These are phyloP conservation scores for Muscina levida DNA, from an alignment of 2,888 invertebrate genomes.

Conservation along the genomic window DNA sequence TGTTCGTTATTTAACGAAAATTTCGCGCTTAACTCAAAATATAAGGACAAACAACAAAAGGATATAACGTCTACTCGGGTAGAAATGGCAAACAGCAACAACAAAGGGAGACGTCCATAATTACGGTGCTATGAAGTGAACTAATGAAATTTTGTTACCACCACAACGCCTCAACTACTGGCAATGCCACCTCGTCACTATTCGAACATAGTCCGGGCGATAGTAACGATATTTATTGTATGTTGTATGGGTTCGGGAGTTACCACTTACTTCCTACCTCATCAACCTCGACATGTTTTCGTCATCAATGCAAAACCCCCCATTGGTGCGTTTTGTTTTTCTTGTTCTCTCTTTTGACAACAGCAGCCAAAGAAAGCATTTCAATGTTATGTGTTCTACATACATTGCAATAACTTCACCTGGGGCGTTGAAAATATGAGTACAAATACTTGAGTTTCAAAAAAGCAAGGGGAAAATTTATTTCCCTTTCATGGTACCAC, in stretches of 20 bases:
- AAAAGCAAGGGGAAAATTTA: constrained; percentile 3
- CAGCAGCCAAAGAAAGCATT: constrained; percentile 52
- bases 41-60: not conserved
- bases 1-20: constrained; percentile 28
- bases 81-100: not conserved
- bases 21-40: constrained; percentile 47
- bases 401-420: constrained; percentile 63
- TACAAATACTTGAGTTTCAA: constrained; percentile 3
- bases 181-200: not conserved
- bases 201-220: not conserved
- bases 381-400: constrained; percentile 59
- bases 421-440: constrained; percentile 56
- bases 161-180: constrained; percentile 46
- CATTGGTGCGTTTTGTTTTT: constrained; percentile 17
- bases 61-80: constrained; percentile 15
- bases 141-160: constrained; percentile 63
- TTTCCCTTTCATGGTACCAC: constrained; percentile 17
- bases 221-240: constrained; percentile 25
- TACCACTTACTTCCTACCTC: constrained; percentile 8
- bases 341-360: too few species aligned
- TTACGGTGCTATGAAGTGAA: constrained; percentile 47
- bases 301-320: constrained; percentile 20
- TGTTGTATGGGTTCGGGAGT: not conserved
- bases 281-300: not conserved
- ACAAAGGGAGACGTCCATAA: constrained; percentile 44